Conservation (phyloP, 2,888 invertebrate species). For the Carabus problematicus region DNA sequence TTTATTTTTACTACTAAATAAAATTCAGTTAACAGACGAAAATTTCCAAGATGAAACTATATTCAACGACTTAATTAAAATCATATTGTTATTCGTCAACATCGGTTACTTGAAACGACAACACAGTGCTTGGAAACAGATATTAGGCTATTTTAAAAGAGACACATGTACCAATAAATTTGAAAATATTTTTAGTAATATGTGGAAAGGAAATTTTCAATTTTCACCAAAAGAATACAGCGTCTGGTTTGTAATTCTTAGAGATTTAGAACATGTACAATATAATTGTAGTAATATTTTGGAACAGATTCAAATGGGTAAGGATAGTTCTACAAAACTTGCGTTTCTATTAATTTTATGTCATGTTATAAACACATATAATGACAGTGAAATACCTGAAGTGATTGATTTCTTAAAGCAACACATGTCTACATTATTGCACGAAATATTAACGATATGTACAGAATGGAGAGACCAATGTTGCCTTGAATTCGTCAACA, state of each 20-base stretch:
- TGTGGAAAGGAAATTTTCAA: neutral
- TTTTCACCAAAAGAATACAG: conserved; percentile 24
- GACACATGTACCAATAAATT: conserved; percentile 2
- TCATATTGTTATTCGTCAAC: conserved; percentile 32
- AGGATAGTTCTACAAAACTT: too few relatives aligned
- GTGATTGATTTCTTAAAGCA: neutral
- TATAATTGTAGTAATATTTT: too few relatives aligned
- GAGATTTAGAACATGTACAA: neutral
- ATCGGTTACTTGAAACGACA: conserved; percentile 34
- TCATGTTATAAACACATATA: too few relatives aligned
- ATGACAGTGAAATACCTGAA: too few relatives aligned
- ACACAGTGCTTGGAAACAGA: conserved; percentile 36
- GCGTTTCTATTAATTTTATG: too few relatives aligned
- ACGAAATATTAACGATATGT: conserved; percentile 19
- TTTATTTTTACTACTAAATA: conserved; percentile 21
- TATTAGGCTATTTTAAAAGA: conserved; percentile 32
- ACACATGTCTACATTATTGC: conserved; percentile 8
- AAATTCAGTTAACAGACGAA: neutral
- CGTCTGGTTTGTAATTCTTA: conserved; percentile 20
- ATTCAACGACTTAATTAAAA: conserved; percentile 26
- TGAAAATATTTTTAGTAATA: neutral
- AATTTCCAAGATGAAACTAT: conserved; percentile 6
- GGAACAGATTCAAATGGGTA: too few relatives aligned
- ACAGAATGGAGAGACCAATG: neutral
- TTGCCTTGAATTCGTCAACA: conserved; percentile 22